Evolutionary conservation across 2,113 vertebrate species (phyloP).

Genomic region (Poeciliopsis turrubarensis): DNA sequence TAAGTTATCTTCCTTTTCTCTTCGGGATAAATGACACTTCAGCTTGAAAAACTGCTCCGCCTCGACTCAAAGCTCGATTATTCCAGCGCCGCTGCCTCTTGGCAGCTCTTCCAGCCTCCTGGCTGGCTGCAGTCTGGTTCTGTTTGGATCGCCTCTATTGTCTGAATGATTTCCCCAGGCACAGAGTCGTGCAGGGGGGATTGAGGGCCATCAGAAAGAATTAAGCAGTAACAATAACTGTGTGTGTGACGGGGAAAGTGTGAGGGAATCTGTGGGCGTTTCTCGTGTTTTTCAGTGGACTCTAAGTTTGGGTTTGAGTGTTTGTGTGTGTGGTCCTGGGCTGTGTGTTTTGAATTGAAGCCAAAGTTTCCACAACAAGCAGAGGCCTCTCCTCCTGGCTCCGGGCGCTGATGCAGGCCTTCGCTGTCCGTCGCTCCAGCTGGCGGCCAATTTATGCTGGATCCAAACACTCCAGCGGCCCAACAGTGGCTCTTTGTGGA

Average conservation of each 20-base stretch:
- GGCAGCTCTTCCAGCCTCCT: constrained; percentile 48
- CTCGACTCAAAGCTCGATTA: constrained; percentile 53
- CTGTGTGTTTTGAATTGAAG: constrained; percentile 56
- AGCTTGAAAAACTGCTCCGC: constrained; percentile 35
- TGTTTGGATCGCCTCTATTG: constrained; percentile 55
- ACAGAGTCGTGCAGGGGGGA: constrained; percentile 48
- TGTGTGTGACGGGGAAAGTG: constrained; percentile 36
- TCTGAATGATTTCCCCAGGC: constrained; percentile 61
- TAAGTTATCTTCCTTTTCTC: neutral
- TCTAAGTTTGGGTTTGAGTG: constrained; percentile 4
- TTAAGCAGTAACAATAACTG: constrained; percentile 59
- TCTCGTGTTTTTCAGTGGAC: constrained; percentile 13
- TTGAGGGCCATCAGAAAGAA: constrained; percentile 62
- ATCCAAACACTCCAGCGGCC: constrained; percentile 71
- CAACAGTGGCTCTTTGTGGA: constrained; percentile 72
- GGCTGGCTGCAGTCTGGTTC: constrained; percentile 52
- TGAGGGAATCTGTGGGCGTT: constrained; percentile 8
- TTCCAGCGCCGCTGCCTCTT: constrained; percentile 56
- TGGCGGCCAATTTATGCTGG: constrained; percentile 59
- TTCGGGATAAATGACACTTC: constrained; percentile 31
- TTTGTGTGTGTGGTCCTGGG: constrained; percentile 33
- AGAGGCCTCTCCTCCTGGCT: constrained; percentile 65
- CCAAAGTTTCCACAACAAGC: constrained; percentile 62
- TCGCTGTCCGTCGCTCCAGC: constrained; percentile 67
- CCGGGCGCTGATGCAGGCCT: constrained; percentile 60